These are phyloP conservation scores for Rhagonycha fulva DNA, from an alignment of 2,888 invertebrate species.

Conservation along the genomic window DNA sequence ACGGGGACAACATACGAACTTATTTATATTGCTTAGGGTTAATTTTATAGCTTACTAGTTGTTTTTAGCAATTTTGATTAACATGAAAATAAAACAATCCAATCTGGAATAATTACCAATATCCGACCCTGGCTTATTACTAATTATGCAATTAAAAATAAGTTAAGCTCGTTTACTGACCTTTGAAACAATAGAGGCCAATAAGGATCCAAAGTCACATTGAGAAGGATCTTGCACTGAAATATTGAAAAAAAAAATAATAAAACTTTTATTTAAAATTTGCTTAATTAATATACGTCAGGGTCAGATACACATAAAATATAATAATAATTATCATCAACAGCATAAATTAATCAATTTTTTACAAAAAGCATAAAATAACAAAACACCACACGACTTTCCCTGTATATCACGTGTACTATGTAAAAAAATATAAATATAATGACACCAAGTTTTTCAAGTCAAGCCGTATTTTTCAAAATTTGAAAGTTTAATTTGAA, in stretches of 20 bases:
- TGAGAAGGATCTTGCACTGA: conserved; percentile 57
- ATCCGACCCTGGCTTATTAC: conserved; percentile 31
- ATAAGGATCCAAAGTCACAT: conserved; percentile 58
- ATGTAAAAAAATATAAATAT: not conserved
- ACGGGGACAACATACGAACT: not conserved
- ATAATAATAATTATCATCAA: not conserved
- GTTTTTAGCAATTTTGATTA: not conserved
- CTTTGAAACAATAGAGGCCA: conserved; percentile 57
- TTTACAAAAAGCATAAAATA: not conserved
- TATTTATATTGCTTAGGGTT: conserved; percentile 2
- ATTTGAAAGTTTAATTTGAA: not conserved
- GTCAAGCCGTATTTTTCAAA: not conserved
- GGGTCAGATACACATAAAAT: conserved; percentile 17
- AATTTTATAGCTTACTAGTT: not conserved
- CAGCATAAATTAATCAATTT: not conserved
- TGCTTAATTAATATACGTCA: conserved; percentile 21
- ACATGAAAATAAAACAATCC: not conserved
- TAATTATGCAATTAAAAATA: conserved; percentile 28
- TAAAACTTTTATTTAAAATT: conserved; percentile 33
- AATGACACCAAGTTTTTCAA: not conserved
- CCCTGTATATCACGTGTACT: not conserved
- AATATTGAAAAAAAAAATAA: conserved; percentile 52
- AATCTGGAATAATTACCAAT: not conserved
- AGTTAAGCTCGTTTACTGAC: conserved; percentile 50
- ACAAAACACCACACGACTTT: not conserved